Evolutionary conservation across 2,888 invertebrate species (phyloP), one percentile per base, ranked within the genome.

Genomic region (Phaedon cochleariae): DNA sequence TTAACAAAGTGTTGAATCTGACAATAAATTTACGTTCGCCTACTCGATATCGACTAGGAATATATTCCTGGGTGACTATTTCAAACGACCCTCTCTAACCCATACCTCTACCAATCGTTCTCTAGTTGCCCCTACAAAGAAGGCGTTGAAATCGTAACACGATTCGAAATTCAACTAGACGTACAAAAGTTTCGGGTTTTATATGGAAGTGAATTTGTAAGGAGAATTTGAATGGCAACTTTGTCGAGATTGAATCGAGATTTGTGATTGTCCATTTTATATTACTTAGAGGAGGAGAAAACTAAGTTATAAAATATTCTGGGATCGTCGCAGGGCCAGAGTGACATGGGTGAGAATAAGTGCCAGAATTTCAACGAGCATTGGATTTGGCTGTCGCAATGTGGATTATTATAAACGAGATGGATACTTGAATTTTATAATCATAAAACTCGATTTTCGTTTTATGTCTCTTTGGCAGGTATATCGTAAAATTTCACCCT

Each of bases 101-200:
- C 41, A 4, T 10, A 41, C 41, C 41, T 12, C 12, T 41, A 41
- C 41, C 15, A 7, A 41, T 41, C 41, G 41, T 15, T 41, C 41
- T 1, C 4, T 15, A 12, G 3, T 41, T 3, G 15, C 2, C 41
- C 6, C n/a, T n/a, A 12, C 34, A 41, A 41, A 34, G 34, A 6
- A 41, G 53, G n/a, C 58, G 22, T 59, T 22, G 52, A 59, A 57
- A 41, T 15, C 34, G 52, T 41, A 58, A 52, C 45, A 45, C 45
- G 63, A 59, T 58, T 52, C 41, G 21, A 45, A 63, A 59, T 63
- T 63, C 59, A 59, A 64, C 54, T 46, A 64, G 53, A 53, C 64
- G 22, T 29, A 22, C 49, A 59, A 31, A 54, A 59, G 46, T 63
- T 63, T 53, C 46, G 53, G 58, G 59, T 46, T 62, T 64, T 53